phyloP scores from a whole-genome alignment of 2,113 vertebrate species.

The Ellobius talpinus region DNA sequence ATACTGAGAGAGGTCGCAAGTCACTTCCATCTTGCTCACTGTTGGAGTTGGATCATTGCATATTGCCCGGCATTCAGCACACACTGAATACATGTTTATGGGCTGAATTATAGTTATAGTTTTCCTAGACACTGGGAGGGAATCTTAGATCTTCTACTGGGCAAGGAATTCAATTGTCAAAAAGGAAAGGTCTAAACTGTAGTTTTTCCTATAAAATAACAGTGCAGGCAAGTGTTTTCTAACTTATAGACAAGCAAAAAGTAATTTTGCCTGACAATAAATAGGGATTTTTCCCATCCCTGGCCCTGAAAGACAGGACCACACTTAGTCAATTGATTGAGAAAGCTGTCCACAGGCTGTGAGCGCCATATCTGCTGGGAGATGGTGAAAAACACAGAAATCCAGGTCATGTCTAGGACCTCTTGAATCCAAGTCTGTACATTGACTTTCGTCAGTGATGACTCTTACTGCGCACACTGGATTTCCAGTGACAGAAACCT shows the following conservation, averaged over 20 bases:
- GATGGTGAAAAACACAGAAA: neutral
- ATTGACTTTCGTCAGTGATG: neutral
- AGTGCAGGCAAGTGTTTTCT: neutral
- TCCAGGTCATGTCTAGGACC: neutral
- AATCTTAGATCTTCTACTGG: neutral
- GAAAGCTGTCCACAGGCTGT: neutral
- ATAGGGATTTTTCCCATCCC: neutral
- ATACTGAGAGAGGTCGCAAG: neutral
- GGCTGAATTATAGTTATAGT: neutral
- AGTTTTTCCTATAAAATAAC: neutral
- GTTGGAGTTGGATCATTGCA: neutral
- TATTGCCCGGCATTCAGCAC: too few species aligned
- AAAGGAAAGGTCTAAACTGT: constrained; percentile 7
- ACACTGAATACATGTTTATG: neutral
- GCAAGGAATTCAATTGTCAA: neutral
- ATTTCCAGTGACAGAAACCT: neutral
- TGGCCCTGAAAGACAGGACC: neutral
- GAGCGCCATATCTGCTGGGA: too few species aligned
- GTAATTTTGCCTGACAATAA: neutral
- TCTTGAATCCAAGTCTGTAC: neutral
- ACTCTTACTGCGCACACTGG: rapidly evolving
- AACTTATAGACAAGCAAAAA: neutral
- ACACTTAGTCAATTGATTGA: neutral
- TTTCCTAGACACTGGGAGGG: neutral
- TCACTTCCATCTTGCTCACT: neutral